Percentiles rank a stretch among this genome's conserved stretches.
phyloP scores from a whole-genome alignment of 2,113 vertebrate genomes.

The Toxotes chatareus region DNA sequence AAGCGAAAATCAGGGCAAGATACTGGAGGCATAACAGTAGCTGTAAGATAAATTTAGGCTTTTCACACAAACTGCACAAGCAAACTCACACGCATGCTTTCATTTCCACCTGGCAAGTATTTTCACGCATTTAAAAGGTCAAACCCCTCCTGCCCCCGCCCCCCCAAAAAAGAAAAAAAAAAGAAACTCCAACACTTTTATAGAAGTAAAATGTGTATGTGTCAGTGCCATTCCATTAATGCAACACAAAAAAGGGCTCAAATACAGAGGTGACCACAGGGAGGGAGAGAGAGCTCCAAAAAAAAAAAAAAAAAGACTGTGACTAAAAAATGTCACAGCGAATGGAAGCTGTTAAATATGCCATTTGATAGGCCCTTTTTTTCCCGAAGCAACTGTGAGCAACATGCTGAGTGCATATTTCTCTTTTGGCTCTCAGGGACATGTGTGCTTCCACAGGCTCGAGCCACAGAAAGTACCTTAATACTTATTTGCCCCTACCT shows the following conservation, averaged over 20 bases:
- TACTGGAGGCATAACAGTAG: not conserved
- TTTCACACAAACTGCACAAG: conserved; percentile 8
- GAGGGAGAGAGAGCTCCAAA: conserved; percentile 15
- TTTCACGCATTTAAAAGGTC: conserved; percentile 57
- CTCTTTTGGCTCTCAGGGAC: conserved; percentile 32
- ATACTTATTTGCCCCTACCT: conserved; percentile 5
- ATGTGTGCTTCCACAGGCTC: not conserved
- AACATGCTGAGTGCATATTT: conserved; percentile 56
- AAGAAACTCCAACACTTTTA: conserved; percentile 4
- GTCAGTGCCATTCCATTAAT: conserved; percentile 43
- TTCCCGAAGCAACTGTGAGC: conserved; percentile 30
- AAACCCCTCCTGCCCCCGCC: not conserved
- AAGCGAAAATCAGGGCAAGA: not conserved
- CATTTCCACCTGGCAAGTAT: conserved; percentile 40
- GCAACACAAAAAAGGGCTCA: conserved; percentile 27
- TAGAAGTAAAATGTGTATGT: conserved; percentile 23
- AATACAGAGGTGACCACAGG: conserved; percentile 57
- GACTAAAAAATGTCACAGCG: conserved; percentile 65
- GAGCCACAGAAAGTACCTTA: conserved; percentile 24
- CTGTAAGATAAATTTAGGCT: conserved; percentile 8
- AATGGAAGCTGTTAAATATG: conserved; percentile 67
- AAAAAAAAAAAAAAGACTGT: not conserved
- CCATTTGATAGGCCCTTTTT: conserved; percentile 54
- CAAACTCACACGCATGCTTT: not conserved
- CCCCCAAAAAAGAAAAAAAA: not conserved